Evolutionary conservation across 2,888 invertebrate species (phyloP), one percentile per base, ranked within the genome.

Genomic region (Drosophila subquinaria): DNA sequence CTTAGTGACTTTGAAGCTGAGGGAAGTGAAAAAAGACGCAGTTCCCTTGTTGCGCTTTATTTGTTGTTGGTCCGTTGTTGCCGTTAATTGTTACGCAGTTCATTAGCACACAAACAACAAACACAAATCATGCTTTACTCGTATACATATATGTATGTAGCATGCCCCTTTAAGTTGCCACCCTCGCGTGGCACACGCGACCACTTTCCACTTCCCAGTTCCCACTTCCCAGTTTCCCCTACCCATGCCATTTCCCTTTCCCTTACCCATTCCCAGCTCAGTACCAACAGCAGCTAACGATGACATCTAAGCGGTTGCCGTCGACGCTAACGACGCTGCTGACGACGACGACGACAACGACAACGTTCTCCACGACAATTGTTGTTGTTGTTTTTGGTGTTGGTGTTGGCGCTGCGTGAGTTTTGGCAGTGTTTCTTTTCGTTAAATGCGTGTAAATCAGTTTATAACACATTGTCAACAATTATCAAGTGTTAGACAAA

Each of bases 401-500:
- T 85, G 83, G 53, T 81, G 83, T 70, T 82, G 87, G 78, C 85
- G 70, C 82, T 87, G 84, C 88, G 84, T 85, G 85, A 85, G 85
- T 88, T 86, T 88, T 88, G 86, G 80, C 86, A 88, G 78, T 88
- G 80, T 78, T 87, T 86, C 86, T 76, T 76, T 83, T 81, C 65
- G 87, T 87, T 84, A 84, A 84, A 84, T 76, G 88, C 88, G 83
- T 83, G 88, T 84, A 88, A 88, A 88, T 87, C 87, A 87, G 87
- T 88, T 85, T 87, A 87, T 83, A 88, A 87, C 85, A 86, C 88
- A 88, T 88, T 88, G 89, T 88, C 87, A 88, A 87, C 87, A 88
- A 88, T 88, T 88, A 88, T 81, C 74, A 78, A 85, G 73, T 87
- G 75, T 77, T 85, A n/a, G 64, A 36, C 57, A 11, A 30, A 56